phyloP scores from a whole-genome alignment of 2,888 invertebrate species.

The Drosophila birchii region DNA sequence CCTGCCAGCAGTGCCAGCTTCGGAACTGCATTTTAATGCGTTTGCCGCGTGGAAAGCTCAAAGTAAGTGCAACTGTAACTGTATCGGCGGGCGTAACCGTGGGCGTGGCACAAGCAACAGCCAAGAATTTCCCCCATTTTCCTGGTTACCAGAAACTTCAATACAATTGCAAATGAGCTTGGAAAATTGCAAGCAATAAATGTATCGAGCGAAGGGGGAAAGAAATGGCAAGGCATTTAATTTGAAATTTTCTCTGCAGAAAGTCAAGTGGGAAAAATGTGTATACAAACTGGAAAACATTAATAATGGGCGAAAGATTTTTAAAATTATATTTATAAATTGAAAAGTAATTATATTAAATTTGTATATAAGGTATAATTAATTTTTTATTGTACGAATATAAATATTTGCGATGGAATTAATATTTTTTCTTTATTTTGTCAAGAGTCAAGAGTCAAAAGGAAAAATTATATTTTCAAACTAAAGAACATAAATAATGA shows the following conservation, averaged over 20 bases:
- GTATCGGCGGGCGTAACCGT: constrained; percentile 8
- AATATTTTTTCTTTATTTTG: no score
- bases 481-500: no score
- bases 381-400: not conserved
- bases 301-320: no score
- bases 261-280: not conserved
- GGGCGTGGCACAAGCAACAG: constrained; percentile 33
- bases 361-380: no score
- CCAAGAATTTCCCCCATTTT: constrained; percentile 53
- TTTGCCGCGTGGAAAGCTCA: constrained; percentile 53
- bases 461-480: no score
- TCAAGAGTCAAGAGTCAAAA: no score
- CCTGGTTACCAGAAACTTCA: constrained; percentile 17
- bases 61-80: constrained; percentile 32
- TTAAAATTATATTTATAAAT: not conserved
- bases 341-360: not conserved
- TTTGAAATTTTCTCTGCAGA: not conserved
- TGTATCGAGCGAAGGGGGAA: not conserved
- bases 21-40: constrained; percentile 71
- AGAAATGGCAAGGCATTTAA: not conserved
- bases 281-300: not conserved
- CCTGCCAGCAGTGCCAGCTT: constrained; percentile 48
- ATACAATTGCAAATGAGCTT: constrained; percentile 59
- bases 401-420: not conserved
- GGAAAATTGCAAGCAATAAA: constrained; percentile 14